Conservation (phyloP, 2,113 vertebrate species). For the Myocastor coypus region DNA sequence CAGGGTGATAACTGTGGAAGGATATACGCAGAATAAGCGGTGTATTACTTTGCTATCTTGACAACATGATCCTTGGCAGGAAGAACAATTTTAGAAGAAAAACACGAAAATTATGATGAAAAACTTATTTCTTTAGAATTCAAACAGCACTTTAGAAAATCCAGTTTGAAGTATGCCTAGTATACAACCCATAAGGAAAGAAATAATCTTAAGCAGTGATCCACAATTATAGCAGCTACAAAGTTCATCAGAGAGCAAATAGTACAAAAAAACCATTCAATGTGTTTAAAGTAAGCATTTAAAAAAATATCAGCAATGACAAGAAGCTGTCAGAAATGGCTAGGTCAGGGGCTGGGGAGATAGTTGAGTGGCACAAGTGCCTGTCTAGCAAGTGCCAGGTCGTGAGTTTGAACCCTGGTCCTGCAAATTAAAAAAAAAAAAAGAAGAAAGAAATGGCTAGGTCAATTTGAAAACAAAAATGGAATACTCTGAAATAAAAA, state of each 20-base stretch:
- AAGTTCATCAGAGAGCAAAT: not conserved
- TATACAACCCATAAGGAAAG: not conserved
- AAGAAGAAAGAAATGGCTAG: not conserved
- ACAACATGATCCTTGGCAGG: conserved; percentile 15
- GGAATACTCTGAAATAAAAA: conserved; percentile 42
- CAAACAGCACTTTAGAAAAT: not conserved
- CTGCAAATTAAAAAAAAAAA: too few species aligned
- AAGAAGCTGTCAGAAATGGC: conserved; percentile 1
- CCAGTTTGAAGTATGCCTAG: not conserved
- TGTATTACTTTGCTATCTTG: not conserved
- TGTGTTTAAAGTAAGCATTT: not conserved
- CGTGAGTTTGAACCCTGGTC: too few species aligned
- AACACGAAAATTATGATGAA: not conserved
- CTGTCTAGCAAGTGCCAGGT: too few species aligned
- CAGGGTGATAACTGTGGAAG: not conserved
- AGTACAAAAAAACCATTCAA: not conserved
- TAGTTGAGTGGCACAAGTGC: too few species aligned
- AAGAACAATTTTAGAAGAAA: conserved; percentile 2
- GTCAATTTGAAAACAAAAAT: conserved; percentile 34
- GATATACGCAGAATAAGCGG: not conserved
- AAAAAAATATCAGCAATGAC: not conserved
- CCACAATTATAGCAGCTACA: not conserved
- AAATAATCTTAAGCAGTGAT: not conserved
- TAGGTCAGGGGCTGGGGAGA: too few species aligned
- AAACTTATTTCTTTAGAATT: not conserved